Conservation (phyloP, 2,113 vertebrate genomes). For the Hippocampus abdominalis region DNA sequence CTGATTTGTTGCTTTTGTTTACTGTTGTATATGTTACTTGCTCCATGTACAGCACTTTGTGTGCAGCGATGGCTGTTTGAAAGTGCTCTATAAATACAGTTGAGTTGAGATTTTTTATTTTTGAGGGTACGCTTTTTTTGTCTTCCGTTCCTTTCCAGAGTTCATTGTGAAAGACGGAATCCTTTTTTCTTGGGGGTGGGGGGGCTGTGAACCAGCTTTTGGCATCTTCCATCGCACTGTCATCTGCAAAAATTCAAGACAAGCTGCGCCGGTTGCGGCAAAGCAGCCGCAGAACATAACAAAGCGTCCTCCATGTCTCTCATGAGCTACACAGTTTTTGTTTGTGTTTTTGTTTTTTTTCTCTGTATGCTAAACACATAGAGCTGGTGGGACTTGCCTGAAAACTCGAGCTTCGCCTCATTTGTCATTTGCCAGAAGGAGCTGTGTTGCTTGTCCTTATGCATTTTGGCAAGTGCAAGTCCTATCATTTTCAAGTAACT, state of each 20-base stretch:
- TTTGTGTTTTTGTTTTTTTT: neutral
- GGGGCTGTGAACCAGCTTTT: neutral
- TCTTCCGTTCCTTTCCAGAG: no score
- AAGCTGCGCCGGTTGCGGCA: neutral
- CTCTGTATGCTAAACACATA: neutral
- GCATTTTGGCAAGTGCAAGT: neutral
- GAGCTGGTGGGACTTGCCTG: neutral
- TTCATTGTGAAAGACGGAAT: no score
- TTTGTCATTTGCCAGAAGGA: neutral
- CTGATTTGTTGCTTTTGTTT: no score
- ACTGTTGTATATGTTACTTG: no score
- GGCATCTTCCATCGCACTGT: neutral
- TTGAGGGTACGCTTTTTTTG: no score
- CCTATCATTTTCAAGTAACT: neutral
- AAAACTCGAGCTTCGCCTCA: neutral
- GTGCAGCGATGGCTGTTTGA: no score
- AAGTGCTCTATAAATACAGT: no score
- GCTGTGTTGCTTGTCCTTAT: neutral
- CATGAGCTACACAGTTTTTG: neutral
- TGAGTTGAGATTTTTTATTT: no score
- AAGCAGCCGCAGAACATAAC: neutral
- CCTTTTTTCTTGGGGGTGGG: no score
- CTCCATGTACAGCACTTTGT: no score
- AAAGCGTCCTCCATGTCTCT: neutral
- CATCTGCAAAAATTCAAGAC: neutral